Base-by-base conservation (phyloP, 2,797 vertebrate genomes). In the Myotis planiceps region DNA sequence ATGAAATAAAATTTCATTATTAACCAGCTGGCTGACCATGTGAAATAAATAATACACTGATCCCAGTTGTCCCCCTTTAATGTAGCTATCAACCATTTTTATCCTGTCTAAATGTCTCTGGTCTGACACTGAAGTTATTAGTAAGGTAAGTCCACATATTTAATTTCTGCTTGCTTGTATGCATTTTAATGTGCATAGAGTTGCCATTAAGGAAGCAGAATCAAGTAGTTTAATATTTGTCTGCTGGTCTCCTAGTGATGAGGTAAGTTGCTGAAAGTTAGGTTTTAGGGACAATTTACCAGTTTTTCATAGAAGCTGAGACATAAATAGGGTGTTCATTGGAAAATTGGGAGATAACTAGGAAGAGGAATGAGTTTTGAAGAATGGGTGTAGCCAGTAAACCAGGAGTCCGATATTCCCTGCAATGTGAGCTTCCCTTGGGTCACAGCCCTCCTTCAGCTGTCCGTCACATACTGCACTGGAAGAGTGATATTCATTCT, bases 371-470 rank as follows among this genome's bases (percentile, higher is more conserved):
- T 75, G 25, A 21, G 34, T 87, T 78, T 37, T 95, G 39, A 88
- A 92, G 45, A 47, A 25, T 18, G 7, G 15, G 3, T 34, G 13
- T 45, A 74, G 21, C 37, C 9, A 66, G 95, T 87, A 95, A 96
- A 53, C 69, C 68, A 86, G 58, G 90, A 82, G 65, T 93, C 47
- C n/a, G 4, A 94, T 91, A 76, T 94, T 88, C 85, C 95, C 13
- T 65, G 49, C 71, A 95, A 94, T 60, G 84, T 81, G 96, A 96
- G 86, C 86, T 49, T 96, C 53, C 92, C 6, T 47, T 88, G 90
- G 84, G 14, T 72, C 95, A 60, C 47, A 84, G 95, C 58, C 92
- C 95, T 93, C 23, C 15, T 66, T 32, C 71, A 97, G 15, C 53
- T 71, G 55, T 63, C 7, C 34, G 63, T 95, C 87, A n/a, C 60